A percentile compares a stretch with the other conserved stretches of the same genome.
These are phyloP conservation scores for Triplophysa siluroides DNA, from an alignment of 2,113 vertebrate genomes.

Conservation along the genomic window DNA sequence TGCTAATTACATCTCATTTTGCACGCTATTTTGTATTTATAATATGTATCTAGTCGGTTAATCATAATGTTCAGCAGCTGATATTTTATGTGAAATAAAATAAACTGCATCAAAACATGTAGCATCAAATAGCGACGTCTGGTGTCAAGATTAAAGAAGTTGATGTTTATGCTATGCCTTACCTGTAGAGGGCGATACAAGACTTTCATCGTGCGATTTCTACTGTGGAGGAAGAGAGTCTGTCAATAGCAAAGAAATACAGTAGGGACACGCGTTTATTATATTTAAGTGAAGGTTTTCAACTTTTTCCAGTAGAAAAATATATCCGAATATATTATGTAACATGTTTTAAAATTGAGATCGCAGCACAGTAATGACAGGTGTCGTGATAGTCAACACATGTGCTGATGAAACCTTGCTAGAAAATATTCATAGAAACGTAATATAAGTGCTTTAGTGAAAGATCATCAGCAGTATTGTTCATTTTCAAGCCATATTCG, in stretches of 20 bases:
- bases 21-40: no score
- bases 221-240: constrained; percentile 3
- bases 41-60: no score
- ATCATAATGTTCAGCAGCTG: no score
- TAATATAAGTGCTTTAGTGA: background rate
- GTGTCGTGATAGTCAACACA: background rate
- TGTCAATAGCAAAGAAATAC: background rate
- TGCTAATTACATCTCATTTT: no score
- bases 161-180: background rate
- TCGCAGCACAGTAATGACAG: background rate
- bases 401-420: background rate
- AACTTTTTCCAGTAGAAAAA: background rate
- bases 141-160: background rate
- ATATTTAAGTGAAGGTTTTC: background rate
- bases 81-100: no score
- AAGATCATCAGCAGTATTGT: background rate
- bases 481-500: background rate
- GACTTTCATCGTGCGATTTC: background rate
- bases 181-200: constrained; percentile 36
- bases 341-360: background rate
- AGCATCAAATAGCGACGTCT: no score
- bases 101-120: no score
- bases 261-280: background rate
- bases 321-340: background rate
- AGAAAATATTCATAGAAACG: no score